phyloP scores from a whole-genome alignment of 2,888 invertebrate genomes.

The Plebejus anna region DNA sequence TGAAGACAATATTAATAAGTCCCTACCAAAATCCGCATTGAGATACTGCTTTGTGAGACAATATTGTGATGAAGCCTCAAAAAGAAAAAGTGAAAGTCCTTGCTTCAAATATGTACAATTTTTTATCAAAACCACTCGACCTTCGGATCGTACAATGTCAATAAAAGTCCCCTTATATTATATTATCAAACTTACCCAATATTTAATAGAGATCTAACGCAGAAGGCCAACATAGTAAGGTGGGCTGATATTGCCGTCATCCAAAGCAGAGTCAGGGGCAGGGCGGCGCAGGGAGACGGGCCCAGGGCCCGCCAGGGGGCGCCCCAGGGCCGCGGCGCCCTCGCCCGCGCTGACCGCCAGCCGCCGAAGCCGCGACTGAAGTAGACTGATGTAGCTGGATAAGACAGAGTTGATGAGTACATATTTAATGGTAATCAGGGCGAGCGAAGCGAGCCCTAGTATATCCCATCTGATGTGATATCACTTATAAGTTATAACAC shows the following conservation, averaged over 20 bases:
- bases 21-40: too few species aligned
- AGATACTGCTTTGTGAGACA: too few species aligned
- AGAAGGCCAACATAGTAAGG: conserved; percentile 65
- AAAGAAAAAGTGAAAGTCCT: too few species aligned
- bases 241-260: conserved; percentile 58
- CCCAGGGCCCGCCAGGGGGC: conserved; percentile 69
- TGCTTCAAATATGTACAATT: neutral
- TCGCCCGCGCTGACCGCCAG: conserved; percentile 63
- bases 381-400: conserved; percentile 67
- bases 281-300: conserved; percentile 67
- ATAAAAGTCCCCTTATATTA: too few species aligned
- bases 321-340: conserved; percentile 57
- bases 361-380: conserved; percentile 73
- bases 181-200: conserved; percentile 55
- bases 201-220: conserved; percentile 62
- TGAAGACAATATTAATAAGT: too few species aligned
- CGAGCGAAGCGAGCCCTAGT: too few species aligned
- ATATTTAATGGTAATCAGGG: too few species aligned
- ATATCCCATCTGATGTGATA: too few species aligned
- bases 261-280: conserved; percentile 68
- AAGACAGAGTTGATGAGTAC: neutral
- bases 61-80: too few species aligned
- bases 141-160: too few species aligned
- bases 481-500: too few species aligned
- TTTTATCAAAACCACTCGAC: neutral